phyloP scores from a whole-genome alignment of 2,888 invertebrate genomes.

The Rhorus exstirpatorius region DNA sequence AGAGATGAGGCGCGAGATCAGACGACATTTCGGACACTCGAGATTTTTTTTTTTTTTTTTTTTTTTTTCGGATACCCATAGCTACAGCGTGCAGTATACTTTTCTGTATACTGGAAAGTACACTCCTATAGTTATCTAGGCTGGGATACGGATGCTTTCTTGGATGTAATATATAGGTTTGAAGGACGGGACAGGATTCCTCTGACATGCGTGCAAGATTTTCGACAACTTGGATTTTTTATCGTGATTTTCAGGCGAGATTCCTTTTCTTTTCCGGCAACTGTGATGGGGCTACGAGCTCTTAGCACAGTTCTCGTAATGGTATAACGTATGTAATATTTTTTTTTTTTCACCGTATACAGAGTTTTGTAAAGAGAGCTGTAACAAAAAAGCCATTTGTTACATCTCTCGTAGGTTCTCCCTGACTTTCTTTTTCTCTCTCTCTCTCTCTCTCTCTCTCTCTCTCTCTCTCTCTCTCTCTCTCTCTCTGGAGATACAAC shows the following conservation, averaged over 20 bases:
- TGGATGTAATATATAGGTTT: constrained; percentile 13
- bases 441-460: constrained; percentile 57
- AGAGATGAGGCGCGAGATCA: constrained; percentile 36
- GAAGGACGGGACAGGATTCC: neutral
- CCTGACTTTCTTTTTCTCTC: constrained; percentile 72
- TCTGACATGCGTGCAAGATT: constrained; percentile 41
- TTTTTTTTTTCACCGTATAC: constrained; percentile 50
- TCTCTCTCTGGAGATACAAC: constrained; percentile 4
- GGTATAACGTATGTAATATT: neutral
- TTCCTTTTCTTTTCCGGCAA: neutral
- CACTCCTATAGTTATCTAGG: neutral
- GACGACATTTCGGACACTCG: constrained; percentile 36
- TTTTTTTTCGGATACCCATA: neutral
- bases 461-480: constrained; percentile 33
- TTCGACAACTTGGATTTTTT: constrained; percentile 27
- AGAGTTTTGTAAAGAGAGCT: too few relatives aligned
- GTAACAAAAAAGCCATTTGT: too few relatives aligned
- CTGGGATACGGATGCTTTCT: neutral
- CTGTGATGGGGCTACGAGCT: neutral
- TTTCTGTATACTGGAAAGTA: neutral
- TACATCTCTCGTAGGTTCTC: neutral
- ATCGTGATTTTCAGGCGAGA: neutral
- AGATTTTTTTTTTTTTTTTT: constrained; percentile 2
- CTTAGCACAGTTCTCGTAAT: constrained; percentile 23
- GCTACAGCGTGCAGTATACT: constrained; percentile 9